A percentile compares a stretch with the other conserved stretches of the same genome.
phyloP scores from a whole-genome alignment of 2,888 invertebrate species.

The Drosophila gaucha region DNA sequence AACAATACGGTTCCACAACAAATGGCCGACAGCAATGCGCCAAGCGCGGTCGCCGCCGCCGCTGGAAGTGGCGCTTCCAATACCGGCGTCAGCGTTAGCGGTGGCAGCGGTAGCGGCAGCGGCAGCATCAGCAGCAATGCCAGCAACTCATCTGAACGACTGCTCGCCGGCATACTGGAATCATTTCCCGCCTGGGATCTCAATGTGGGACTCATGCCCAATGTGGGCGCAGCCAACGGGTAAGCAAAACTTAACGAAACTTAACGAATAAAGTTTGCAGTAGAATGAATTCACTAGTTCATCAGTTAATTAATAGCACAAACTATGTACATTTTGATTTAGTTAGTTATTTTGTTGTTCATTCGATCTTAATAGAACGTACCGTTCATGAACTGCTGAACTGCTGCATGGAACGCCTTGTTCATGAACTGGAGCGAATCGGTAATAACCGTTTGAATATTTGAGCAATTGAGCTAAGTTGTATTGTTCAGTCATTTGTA shows the following conservation, averaged over 20 bases:
- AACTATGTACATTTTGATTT: no score
- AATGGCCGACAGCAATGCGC: conserved; percentile 74
- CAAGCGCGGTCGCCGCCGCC: conserved; percentile 43
- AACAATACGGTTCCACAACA: conserved; percentile 79
- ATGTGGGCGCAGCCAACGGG: conserved; percentile 60
- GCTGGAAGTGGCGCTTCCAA: conserved; percentile 3
- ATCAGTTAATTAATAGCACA: no score
- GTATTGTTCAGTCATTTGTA: no score
- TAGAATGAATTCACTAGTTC: no score
- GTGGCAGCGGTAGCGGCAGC: conserved; percentile 33
- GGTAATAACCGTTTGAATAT: no score
- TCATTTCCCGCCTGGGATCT: conserved; percentile 82
- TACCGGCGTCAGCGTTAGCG: conserved; percentile 38
- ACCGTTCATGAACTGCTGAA: no score
- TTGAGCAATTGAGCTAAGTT: no score
- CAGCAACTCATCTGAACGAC: conserved; percentile 72
- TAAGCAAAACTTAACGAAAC: conserved; percentile 50
- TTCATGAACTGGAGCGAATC: no score
- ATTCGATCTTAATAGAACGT: no score
- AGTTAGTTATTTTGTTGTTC: no score
- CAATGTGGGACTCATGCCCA: conserved; percentile 68
- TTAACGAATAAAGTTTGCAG: no score
- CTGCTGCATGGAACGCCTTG: no score
- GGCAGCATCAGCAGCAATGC: conserved; percentile 70
- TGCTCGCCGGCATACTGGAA: conserved; percentile 81